Evolutionary conservation across 2,888 invertebrate species (phyloP).

Genomic region (Therioaphis trifolii): DNA sequence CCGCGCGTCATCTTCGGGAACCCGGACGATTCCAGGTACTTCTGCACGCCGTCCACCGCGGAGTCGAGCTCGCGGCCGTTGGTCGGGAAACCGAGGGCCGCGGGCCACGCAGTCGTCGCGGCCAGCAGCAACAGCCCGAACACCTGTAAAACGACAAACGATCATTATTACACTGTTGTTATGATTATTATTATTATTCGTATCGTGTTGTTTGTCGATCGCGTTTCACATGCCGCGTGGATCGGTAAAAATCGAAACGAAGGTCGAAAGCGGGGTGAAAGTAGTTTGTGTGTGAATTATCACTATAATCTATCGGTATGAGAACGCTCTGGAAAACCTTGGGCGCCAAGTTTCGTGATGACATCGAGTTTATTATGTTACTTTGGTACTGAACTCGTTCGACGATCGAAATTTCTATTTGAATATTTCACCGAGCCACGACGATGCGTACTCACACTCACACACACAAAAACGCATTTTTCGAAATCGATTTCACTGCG

Average conservation of each 20-base stretch:
- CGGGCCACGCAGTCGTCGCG: not conserved
- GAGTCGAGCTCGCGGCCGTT: slow-evolving; percentile 30
- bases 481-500: no score
- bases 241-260: slow-evolving; percentile 10
- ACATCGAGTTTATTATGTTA: not conserved
- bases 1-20: slow-evolving; percentile 59
- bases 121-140: not conserved
- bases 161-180: not conserved
- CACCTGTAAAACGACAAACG: not conserved
- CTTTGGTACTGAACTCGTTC: not conserved
- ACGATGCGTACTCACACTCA: no score
- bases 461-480: no score
- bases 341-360: not conserved
- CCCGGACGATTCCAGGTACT: slow-evolving; percentile 51
- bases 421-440: no score
- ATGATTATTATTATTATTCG: no score
- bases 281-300: not conserved
- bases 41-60: slow-evolving; percentile 50
- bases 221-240: no score
- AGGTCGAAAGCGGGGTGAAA: slow-evolving; percentile 16
- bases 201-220: no score
- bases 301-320: not conserved
- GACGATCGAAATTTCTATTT: not conserved
- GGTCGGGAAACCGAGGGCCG: not conserved
- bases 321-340: slow-evolving; percentile 26